Evolutionary conservation across 2,113 vertebrate species (phyloP), one percentile per base, ranked within the genome.

Genomic region (Calonectris borealis): DNA sequence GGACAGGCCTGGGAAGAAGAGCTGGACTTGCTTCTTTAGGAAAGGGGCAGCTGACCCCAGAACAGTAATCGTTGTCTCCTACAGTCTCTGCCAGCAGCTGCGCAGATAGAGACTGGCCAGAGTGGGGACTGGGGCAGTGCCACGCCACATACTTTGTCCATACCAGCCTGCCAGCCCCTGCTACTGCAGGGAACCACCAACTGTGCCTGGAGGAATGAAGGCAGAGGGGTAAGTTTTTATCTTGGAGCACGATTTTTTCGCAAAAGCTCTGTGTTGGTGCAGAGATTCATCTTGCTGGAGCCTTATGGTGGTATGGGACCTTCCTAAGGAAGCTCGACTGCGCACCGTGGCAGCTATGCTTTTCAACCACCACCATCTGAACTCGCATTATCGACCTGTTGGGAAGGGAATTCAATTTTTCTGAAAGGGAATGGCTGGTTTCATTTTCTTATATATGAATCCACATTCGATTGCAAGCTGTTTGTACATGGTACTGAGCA

Each of bases 391-490:
- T 72, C 1, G 4, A 88, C 83, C 64, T 89, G 44, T 38, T 90
- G 82, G 69, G 58, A 94, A 94, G 42, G 29, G 29, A 92, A 72
- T 92, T 86, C 83, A 71, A 60, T 65, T 93, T 90, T 93, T 95
- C 80, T 92, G 93, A 94, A 94, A 89, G 27, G 10, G 55, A 94
- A 85, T 64, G 90, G 68, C n/a, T 69, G 42, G 78, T 90, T 96
- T 93, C 58, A 73, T 93, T 94, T 94, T 90, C 78, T 94, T 72
- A 58, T 70, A 70, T 88, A 91, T 80, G 81, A 94, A 80, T 88
- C 86, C 70, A 83, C 55, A 36, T 90, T 93, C 36, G 15, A 90
- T 81, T 91, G 78, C 68, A 87, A 95, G 62, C 49, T 87, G n/a
- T 95, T 91, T 66, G 78, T 73, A 88, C 71, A 51, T 14, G 32